Evolutionary conservation across 2,888 invertebrate genomes (phyloP), one percentile per base, ranked within the genome.

Genomic region (Trileptium ribeirensis): DNA sequence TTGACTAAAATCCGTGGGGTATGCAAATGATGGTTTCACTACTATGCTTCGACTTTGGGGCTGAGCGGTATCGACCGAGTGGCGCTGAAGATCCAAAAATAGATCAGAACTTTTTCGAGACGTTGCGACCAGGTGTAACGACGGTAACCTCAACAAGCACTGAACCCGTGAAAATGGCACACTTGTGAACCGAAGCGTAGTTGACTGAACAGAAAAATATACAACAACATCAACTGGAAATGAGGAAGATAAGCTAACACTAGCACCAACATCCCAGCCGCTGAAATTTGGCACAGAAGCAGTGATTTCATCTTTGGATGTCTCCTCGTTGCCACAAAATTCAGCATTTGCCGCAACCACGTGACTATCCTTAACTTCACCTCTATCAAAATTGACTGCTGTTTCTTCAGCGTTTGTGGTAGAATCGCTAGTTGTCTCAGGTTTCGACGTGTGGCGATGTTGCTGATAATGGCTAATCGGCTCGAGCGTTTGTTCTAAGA

Each of bases 161-260:
- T 97, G 97, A 0, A 97, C 97, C 83, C 96, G 91, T 1, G 96
- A 96, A 0, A 96, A 94, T 0, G 97, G 81, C 78, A 85, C 84
- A 29, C 87, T 87, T 64, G 86, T 85, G 90, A 99, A 98, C 82
- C 97, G 91, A 90, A 97, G 95, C 0, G 96, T 95, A 81, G 96
- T 96, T 0, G 97, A 97, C 89, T 97, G 96, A 93, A 98, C 97
- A 89, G 96, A 95, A 91, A 99, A 95, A 90, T 97, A 97, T 67
- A 99, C 97, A 85, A 99, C 95, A 36, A 99, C 97, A 90, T 99
- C 98, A 0, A 99, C 97, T 0, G 98, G 98, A 89, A 99, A 97
- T 80, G 96, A 95, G 64, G 95, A 94, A 37, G 15, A 67, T n/a
- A n/a, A n/a, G 36, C 83, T 86, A 83, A 85, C 84, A 85, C 78